These are phyloP conservation scores for Drosophila recens DNA, from an alignment of 2,888 invertebrate species.

Conservation along the genomic window DNA sequence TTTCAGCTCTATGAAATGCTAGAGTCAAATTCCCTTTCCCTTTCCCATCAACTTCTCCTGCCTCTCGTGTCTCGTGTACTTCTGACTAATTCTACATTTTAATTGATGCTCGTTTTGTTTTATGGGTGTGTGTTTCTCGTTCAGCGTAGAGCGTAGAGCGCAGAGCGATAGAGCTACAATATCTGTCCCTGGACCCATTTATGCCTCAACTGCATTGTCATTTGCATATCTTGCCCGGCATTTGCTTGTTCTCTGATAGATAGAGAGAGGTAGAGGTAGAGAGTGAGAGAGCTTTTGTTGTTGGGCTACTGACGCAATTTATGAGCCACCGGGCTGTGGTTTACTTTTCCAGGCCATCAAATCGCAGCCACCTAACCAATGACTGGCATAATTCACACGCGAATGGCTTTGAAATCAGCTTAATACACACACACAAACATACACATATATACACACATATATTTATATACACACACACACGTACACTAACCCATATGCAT, in stretches of 20 bases:
- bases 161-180: conserved; percentile 8
- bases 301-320: conserved; percentile 46
- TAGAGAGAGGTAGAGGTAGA: background rate
- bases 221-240: conserved; percentile 64
- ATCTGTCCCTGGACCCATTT: conserved; percentile 8
- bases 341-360: conserved; percentile 77
- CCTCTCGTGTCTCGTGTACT: conserved; percentile 24
- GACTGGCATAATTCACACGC: conserved; percentile 78
- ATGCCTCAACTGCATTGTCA: conserved; percentile 61
- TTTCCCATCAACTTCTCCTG: background rate
- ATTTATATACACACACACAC: too few species aligned
- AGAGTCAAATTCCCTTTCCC: background rate
- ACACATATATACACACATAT: background rate
- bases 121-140: conserved; percentile 36
- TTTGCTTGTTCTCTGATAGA: conserved; percentile 31
- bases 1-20: conserved; percentile 44
- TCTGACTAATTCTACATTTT: conserved; percentile 70
- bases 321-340: conserved; percentile 63
- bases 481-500: conserved; percentile 12
- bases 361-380: conserved; percentile 66
- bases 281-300: conserved; percentile 6
- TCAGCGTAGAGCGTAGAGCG: background rate
- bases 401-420: conserved; percentile 73
- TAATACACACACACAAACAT: conserved; percentile 32
- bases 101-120: conserved; percentile 69